Conservation (phyloP, 1,140 invertebrate genomes). For the Drosophila subobscura region DNA sequence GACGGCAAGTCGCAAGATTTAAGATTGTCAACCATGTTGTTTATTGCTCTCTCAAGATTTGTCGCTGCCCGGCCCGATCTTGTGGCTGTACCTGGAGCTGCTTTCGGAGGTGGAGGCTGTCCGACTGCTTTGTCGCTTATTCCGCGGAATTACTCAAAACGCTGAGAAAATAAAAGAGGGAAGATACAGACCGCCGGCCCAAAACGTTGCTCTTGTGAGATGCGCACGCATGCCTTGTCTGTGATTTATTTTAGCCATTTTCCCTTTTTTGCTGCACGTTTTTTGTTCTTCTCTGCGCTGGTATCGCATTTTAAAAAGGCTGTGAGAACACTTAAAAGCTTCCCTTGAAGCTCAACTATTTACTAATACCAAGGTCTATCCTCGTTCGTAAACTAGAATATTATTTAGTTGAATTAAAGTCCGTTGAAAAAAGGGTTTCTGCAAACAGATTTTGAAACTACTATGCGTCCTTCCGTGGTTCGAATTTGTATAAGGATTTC, state of each 20-base stretch:
- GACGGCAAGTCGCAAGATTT: slow-evolving; percentile 73
- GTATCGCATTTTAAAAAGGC: neutral
- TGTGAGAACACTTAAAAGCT: neutral
- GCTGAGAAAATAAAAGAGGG: slow-evolving; percentile 49
- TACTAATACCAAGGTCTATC: no score
- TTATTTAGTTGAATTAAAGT: no score
- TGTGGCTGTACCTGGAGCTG: slow-evolving; percentile 38
- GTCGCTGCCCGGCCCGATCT: slow-evolving; percentile 46
- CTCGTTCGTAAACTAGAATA: no score
- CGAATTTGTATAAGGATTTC: no score
- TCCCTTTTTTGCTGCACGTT: slow-evolving; percentile 4
- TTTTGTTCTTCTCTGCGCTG: neutral
- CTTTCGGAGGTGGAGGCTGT: slow-evolving; percentile 21
- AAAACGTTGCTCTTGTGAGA: slow-evolving; percentile 37
- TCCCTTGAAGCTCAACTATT: slow-evolving; percentile 9
- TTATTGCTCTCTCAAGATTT: slow-evolving; percentile 80
- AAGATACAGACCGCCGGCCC: slow-evolving; percentile 28
- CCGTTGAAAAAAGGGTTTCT: no score
- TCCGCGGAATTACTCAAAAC: slow-evolving; percentile 75
- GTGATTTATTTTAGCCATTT: slow-evolving; percentile 51
- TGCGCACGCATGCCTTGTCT: slow-evolving; percentile 38
- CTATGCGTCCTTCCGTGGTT: no score
- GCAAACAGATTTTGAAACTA: no score
- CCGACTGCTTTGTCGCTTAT: slow-evolving; percentile 39
- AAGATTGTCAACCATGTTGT: slow-evolving; percentile 82